Base-by-base conservation (phyloP, 2,797 vertebrate genomes). In the Sebastes flavidus region DNA sequence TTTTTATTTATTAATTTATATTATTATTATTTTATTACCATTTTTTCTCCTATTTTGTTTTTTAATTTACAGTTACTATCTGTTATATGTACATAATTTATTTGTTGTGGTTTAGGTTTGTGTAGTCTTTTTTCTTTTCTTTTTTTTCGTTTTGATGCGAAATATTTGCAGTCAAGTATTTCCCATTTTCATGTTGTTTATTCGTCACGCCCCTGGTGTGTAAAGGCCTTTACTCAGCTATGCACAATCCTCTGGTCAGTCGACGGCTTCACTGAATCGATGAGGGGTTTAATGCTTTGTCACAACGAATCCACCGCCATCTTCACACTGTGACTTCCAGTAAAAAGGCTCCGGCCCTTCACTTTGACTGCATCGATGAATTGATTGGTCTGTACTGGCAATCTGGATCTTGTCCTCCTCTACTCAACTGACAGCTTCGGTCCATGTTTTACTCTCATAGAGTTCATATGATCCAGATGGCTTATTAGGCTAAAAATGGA, bases 271-370 rank as follows among this genome's bases (percentile, higher is more conserved):
- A 7, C 61, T 61, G 25, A 73, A 83, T 63, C 11, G 6, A 69
- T 60, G 20, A 49, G 8, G 27, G 18, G 3, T 80, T 68, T 78
- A 68, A 84, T 24, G 25, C 56, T 77, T 65, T 25, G 62, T 69
- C 59, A 69, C 65, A 54, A 32, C n/a, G 1, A 52, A 69, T 2
- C 58, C 12, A 30, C 20, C 1, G 4, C 8, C 38, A 11, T 52
- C 42, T 61, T 85, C 4, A 58, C 22, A 74, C 36, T 49, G 49
- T 72, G 77, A 88, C 90, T 87, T 84, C 88, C 61, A 70, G 46
- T 60, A 2, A 46, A 75, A 75, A 77, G 67, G 72, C 61, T 36
- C 42, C 6, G 13, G 5, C 69, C 38, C 71, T 63, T 58, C 42
- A 59, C 34, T 68, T n/a, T 46, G 71, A 65, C 75, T 66, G 65